These are phyloP conservation scores for Tinamus guttatus DNA, from an alignment of 2,113 vertebrate species.

Conservation along the genomic window DNA sequence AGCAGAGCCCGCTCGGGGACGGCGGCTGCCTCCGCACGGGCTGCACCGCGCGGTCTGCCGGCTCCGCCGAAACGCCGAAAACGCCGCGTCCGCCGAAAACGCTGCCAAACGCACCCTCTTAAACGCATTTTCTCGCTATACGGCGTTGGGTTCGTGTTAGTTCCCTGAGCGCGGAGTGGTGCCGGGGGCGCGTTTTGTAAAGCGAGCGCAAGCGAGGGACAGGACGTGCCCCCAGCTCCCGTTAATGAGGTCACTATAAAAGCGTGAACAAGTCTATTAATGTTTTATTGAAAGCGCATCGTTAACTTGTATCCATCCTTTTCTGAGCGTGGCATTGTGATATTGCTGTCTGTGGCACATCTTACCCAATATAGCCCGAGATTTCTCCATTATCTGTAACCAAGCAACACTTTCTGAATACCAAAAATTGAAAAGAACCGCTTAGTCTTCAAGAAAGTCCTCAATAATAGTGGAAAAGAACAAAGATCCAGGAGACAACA, in stretches of 20 bases:
- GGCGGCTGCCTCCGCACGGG: not conserved
- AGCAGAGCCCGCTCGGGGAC: not conserved
- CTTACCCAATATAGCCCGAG: slow-evolving; percentile 95
- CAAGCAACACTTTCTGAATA: slow-evolving; percentile 99
- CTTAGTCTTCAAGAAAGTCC: slow-evolving; percentile 96
- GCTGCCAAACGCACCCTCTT: too few relatives aligned
- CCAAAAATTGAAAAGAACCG: slow-evolving; percentile 99
- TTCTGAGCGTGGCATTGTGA: slow-evolving; percentile 96
- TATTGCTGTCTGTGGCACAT: slow-evolving; percentile 94
- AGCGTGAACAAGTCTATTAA: slow-evolving; percentile 97
- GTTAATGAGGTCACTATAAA: slow-evolving; percentile 92
- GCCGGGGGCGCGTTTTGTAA: slow-evolving; percentile 72
- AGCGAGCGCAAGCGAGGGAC: slow-evolving; percentile 69
- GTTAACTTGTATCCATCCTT: slow-evolving; percentile 99
- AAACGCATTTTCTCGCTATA: slow-evolving; percentile 63
- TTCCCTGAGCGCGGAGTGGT: slow-evolving; percentile 74
- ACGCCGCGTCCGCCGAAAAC: too few relatives aligned
- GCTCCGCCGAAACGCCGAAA: too few relatives aligned
- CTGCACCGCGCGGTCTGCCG: too few relatives aligned
- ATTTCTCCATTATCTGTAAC: slow-evolving; percentile 98
- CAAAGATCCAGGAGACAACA: slow-evolving; percentile 98
- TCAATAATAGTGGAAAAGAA: slow-evolving; percentile 97
- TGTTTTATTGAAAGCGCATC: slow-evolving; percentile 96
- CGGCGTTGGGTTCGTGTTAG: slow-evolving; percentile 78
- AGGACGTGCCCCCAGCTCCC: slow-evolving; percentile 81